Evolutionary conservation across 2,888 invertebrate genomes (phyloP).

Genomic region (Tipula confusa): DNA sequence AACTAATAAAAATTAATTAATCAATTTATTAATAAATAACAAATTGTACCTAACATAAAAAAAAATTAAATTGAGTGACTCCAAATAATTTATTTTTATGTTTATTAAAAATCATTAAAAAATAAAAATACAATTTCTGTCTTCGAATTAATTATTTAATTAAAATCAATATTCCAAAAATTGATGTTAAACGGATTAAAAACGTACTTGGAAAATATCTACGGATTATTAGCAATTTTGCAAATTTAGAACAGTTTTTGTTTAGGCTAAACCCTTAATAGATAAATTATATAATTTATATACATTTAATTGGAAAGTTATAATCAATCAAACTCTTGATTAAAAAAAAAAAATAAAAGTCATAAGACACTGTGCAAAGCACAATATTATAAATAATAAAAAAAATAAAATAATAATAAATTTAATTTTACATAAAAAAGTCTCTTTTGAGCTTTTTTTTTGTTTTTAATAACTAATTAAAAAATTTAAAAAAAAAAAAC

Average conservation of each 20-base stretch:
- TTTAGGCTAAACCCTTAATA: constrained; percentile 39
- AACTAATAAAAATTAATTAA: constrained; percentile 16
- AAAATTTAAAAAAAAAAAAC: constrained; percentile 48
- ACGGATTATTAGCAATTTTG: constrained; percentile 50
- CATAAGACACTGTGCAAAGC: constrained; percentile 31
- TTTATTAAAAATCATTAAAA: background rate
- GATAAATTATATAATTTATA: constrained; percentile 36
- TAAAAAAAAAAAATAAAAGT: constrained; percentile 32
- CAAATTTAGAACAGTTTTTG: constrained; percentile 45
- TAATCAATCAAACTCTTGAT: constrained; percentile 37
- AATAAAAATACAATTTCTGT: constrained; percentile 26
- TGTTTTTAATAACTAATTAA: constrained; percentile 43
- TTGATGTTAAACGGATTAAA: constrained; percentile 37
- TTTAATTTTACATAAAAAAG: constrained; percentile 42
- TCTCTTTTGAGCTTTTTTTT: constrained; percentile 28
- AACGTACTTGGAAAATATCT: constrained; percentile 39
- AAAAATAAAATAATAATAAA: too few species aligned
- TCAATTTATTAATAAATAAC: constrained; percentile 20
- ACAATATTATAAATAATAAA: constrained; percentile 43
- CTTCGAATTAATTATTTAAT: constrained; percentile 21
- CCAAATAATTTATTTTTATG: constrained; percentile 3
- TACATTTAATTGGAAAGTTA: constrained; percentile 36
- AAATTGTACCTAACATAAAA: constrained; percentile 29
- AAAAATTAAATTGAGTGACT: constrained; percentile 21
- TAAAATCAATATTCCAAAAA: constrained; percentile 34